Conservation (phyloP, 2,888 invertebrate species). For the Rhogogaster chlorosoma region DNA sequence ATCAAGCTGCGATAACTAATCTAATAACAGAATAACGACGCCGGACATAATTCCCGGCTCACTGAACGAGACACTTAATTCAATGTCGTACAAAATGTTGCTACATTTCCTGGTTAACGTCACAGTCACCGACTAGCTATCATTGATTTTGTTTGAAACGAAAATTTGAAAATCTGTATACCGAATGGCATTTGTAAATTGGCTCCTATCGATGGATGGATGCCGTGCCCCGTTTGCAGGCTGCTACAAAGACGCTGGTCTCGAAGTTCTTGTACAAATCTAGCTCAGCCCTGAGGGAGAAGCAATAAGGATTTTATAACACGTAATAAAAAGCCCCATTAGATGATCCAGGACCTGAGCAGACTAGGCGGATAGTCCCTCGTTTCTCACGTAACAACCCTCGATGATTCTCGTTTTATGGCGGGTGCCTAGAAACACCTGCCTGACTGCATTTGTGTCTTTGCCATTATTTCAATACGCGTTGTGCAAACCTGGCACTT, state of each 20-base stretch:
- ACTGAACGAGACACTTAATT: constrained; percentile 31
- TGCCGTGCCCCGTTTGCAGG: not conserved
- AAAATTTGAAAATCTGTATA: not conserved
- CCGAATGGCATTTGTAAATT: not conserved
- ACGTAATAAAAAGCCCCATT: constrained; percentile 64
- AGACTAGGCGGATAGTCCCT: constrained; percentile 43
- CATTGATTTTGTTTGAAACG: not conserved
- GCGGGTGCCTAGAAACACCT: constrained; percentile 37
- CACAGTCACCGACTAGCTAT: not conserved
- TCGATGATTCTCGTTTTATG: constrained; percentile 50
- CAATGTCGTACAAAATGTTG: constrained; percentile 36
- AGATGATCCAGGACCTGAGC: constrained; percentile 59
- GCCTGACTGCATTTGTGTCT: constrained; percentile 39
- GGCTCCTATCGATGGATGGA: not conserved
- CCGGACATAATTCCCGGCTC: constrained; percentile 32
- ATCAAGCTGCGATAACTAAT: constrained; percentile 49
- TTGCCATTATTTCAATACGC: constrained; percentile 40
- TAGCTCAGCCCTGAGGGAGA: constrained; percentile 43
- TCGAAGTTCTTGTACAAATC: constrained; percentile 37
- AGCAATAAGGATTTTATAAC: constrained; percentile 69
- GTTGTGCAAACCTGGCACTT: constrained; percentile 36
- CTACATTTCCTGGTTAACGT: constrained; percentile 6
- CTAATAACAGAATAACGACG: constrained; percentile 44
- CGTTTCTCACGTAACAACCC: constrained; percentile 50
- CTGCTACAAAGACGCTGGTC: constrained; percentile 38